Conservation (phyloP, 2,888 invertebrate genomes). For the Himalopsyche japonica region DNA sequence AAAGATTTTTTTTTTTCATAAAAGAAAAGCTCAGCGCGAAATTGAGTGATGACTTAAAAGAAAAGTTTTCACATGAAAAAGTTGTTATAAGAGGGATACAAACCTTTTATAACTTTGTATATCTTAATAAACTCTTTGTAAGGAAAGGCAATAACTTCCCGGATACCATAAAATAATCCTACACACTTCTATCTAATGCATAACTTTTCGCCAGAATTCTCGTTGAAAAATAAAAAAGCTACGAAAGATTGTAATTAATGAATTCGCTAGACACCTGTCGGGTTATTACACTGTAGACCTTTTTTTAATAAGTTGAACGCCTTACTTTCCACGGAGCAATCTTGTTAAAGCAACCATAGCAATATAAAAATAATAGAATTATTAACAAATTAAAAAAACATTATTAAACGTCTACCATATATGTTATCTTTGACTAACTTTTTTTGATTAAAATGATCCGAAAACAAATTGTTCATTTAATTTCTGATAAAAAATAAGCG, state of each 20-base stretch:
- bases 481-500: too few relatives aligned
- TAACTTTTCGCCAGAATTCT: background rate
- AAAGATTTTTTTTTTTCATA: background rate
- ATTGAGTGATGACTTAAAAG: slow-evolving; percentile 18
- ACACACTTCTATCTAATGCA: background rate
- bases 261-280: background rate
- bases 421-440: too few relatives aligned
- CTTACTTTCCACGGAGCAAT: background rate
- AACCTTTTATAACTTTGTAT: background rate
- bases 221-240: background rate
- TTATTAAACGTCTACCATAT: too few relatives aligned
- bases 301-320: background rate
- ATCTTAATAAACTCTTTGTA: background rate
- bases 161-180: background rate
- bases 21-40: background rate
- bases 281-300: background rate
- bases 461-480: too few relatives aligned
- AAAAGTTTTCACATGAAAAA: slow-evolving; percentile 8
- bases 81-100: background rate
- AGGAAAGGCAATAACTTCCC: background rate
- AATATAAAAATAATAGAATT: background rate
- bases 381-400: too few relatives aligned
- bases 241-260: background rate
- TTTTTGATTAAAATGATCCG: too few relatives aligned
- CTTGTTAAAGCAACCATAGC: background rate